These are phyloP conservation scores for Hemistola chrysoprasaria DNA, from an alignment of 2,888 invertebrate genomes.

Conservation along the genomic window DNA sequence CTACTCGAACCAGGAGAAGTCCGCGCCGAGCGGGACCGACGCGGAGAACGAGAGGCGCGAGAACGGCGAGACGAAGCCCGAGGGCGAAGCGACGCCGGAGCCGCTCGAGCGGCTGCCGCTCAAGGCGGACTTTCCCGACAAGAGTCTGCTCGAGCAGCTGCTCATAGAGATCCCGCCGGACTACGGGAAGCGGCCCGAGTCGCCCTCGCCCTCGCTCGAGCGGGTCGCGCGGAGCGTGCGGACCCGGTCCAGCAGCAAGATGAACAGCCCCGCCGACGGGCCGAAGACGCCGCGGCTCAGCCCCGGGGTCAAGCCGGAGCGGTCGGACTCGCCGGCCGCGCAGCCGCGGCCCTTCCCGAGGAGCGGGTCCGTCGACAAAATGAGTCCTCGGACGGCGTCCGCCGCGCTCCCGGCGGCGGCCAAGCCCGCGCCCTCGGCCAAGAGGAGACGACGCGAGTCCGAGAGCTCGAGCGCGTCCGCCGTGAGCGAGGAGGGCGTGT, in stretches of 20 bases:
- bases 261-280: constrained; percentile 85
- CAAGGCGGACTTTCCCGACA: constrained; percentile 77
- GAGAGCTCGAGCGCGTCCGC: constrained; percentile 87
- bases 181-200: constrained; percentile 71
- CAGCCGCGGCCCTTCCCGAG: constrained; percentile 54
- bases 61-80: constrained; percentile 49
- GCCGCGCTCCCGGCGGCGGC: constrained; percentile 52
- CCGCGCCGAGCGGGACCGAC: constrained; percentile 27
- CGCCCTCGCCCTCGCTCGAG: constrained; percentile 73
- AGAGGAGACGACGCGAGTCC: constrained; percentile 90
- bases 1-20: constrained; percentile 88
- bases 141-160: constrained; percentile 88
- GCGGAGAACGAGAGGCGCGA: constrained; percentile 77
- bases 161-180: constrained; percentile 91
- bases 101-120: constrained; percentile 60
- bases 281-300: constrained; percentile 70
- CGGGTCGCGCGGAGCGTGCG: constrained; percentile 80
- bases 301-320: constrained; percentile 58
- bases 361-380: constrained; percentile 63
- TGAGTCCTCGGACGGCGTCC: constrained; percentile 49
- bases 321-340: constrained; percentile 64
- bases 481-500: constrained; percentile 79
- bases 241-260: constrained; percentile 86
- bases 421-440: constrained; percentile 75
- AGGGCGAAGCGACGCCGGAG: constrained; percentile 31